Evolutionary conservation across 2,113 vertebrate genomes (phyloP).

Genomic region (Bufo gargarizans): DNA sequence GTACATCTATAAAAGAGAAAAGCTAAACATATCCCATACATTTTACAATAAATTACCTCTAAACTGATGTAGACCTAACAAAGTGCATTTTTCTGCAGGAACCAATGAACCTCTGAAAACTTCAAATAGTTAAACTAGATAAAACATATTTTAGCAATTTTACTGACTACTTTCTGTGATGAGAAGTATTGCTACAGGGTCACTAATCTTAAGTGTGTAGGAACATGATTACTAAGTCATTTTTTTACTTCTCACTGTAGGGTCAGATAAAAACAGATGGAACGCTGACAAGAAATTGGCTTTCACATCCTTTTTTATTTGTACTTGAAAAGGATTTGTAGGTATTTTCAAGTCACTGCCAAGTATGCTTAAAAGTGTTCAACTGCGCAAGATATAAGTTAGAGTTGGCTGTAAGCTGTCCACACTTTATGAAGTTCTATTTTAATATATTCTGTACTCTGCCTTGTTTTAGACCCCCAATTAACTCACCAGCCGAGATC

Average conservation of each 20-base stretch:
- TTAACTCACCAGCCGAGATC: neutral
- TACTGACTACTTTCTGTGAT: neutral
- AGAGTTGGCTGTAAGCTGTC: neutral
- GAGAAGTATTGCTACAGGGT: neutral
- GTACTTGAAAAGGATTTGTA: neutral
- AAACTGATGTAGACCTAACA: too few relatives aligned
- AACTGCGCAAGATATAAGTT: neutral
- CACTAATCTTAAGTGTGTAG: neutral
- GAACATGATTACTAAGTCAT: neutral
- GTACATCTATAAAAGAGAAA: too few relatives aligned
- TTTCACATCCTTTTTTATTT: conserved; percentile 7
- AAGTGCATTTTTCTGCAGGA: neutral
- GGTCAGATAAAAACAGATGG: conserved; percentile 8
- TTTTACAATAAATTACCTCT: too few relatives aligned
- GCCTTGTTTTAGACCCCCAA: neutral
- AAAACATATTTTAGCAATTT: neutral
- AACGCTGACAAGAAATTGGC: neutral
- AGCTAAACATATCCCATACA: too few relatives aligned
- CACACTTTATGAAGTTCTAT: neutral
- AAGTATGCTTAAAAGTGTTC: conserved; percentile 7
- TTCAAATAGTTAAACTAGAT: neutral
- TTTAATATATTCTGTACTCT: neutral
- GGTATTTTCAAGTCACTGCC: neutral
- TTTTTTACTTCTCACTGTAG: neutral
- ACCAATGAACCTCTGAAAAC: neutral